phyloP scores from a whole-genome alignment of 2,888 invertebrate species.

The Pyrocoelia pectoralis region DNA sequence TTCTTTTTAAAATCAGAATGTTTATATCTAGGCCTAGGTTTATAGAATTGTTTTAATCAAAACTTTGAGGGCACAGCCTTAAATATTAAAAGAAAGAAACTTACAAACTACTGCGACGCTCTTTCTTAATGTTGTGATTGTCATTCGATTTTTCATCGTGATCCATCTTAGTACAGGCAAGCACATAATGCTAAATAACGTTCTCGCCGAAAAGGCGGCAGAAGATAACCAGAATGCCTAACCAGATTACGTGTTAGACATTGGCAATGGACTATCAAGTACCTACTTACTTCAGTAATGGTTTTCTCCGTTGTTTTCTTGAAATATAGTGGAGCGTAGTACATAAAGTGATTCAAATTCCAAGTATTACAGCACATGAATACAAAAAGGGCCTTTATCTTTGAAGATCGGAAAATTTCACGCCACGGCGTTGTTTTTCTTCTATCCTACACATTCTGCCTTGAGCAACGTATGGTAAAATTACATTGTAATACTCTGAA shows the following conservation, averaged over 20 bases:
- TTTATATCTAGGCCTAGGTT: too few relatives aligned
- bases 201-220: slow-evolving; percentile 4
- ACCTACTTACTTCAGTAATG: background rate
- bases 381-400: background rate
- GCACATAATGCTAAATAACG: background rate
- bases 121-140: slow-evolving; percentile 1
- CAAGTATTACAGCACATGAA: slow-evolving; percentile 16
- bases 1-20: too few relatives aligned
- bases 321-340: slow-evolving; percentile 12
- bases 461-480: background rate
- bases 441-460: background rate
- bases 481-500: background rate
- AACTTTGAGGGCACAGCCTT: too few relatives aligned
- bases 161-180: background rate
- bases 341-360: slow-evolving; percentile 10
- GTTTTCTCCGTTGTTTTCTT: background rate
- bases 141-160: background rate
- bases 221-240: background rate
- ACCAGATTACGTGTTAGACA: too few relatives aligned
- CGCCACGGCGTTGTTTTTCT: slow-evolving; percentile 5
- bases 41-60: too few relatives aligned
- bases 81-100: background rate
- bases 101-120: slow-evolving; percentile 10
- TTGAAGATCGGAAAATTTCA: background rate
- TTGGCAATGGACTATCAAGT: background rate